Conservation (phyloP, 2,113 vertebrate species). For the Hypanus sabinus region DNA sequence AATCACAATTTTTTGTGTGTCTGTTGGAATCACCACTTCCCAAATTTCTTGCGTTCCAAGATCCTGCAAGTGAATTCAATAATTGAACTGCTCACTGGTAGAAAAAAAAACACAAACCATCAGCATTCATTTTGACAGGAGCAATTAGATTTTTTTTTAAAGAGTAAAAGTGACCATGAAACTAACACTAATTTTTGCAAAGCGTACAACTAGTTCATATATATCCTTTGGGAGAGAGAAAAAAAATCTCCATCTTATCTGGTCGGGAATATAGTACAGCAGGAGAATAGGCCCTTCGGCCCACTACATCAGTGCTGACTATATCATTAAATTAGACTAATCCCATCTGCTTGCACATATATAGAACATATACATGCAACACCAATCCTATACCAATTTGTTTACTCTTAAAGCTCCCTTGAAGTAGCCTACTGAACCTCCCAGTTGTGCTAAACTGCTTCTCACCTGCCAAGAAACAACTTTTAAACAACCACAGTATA, state of each 20-base stretch:
- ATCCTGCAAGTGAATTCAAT: slow-evolving; percentile 58
- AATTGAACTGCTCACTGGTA: background rate
- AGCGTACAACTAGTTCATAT: background rate
- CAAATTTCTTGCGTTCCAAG: slow-evolving; percentile 81
- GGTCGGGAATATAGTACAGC: too few relatives aligned
- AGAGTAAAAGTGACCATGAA: background rate
- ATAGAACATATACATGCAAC: too few relatives aligned
- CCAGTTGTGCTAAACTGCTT: background rate
- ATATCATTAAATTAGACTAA: too few relatives aligned
- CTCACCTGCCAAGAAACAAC: background rate
- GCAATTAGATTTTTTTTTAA: background rate
- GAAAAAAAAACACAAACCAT: background rate
- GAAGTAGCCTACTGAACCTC: too few relatives aligned
- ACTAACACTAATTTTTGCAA: background rate
- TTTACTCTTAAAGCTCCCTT: background rate
- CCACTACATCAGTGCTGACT: too few relatives aligned
- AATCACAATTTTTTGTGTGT: slow-evolving; percentile 75
- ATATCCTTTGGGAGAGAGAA: background rate
- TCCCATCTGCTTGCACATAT: too few relatives aligned
- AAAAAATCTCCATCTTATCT: background rate
- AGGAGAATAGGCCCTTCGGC: too few relatives aligned
- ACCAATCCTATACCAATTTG: background rate
- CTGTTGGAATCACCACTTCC: slow-evolving; percentile 76
- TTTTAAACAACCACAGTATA: background rate
- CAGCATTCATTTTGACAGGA: background rate